Percentiles rank a stretch among this genome's conserved stretches.
phyloP scores from a whole-genome alignment of 2,888 invertebrate genomes.

The Apodemia hepburni region DNA sequence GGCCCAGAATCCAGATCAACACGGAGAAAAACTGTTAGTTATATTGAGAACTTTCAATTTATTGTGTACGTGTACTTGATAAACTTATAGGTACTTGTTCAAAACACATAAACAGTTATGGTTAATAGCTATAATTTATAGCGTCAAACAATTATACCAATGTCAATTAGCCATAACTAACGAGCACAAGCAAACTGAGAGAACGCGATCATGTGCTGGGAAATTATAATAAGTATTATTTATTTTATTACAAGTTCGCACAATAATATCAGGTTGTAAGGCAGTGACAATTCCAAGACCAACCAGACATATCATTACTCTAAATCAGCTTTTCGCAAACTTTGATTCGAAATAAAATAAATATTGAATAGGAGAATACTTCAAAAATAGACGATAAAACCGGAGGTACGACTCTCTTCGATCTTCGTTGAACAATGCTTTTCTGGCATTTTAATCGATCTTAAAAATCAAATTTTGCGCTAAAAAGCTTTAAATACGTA shows the following conservation, averaged over 20 bases:
- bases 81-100: slow-evolving; percentile 6
- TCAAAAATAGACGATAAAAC: not conserved
- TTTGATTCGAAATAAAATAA: not conserved
- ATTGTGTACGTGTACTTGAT: not conserved
- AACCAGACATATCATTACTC: not conserved
- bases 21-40: too few relatives aligned
- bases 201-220: slow-evolving; percentile 2
- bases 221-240: slow-evolving; percentile 8
- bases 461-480: too few relatives aligned
- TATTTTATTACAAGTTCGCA: slow-evolving; percentile 5
- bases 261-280: not conserved
- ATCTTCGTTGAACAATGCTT: too few relatives aligned
- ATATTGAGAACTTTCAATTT: not conserved
- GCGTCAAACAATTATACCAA: slow-evolving; percentile 10
- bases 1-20: too few relatives aligned
- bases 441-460: too few relatives aligned
- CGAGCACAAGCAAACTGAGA: slow-evolving; percentile 1
- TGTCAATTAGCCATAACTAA: slow-evolving; percentile 9
- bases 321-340: not conserved
- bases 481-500: too few relatives aligned
- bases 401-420: too few relatives aligned
- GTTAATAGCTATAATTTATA: slow-evolving; percentile 1
- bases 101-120: slow-evolving; percentile 8
- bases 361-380: not conserved
- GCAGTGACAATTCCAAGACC: not conserved